Conservation (phyloP, 2,888 invertebrate species). For the Himalopsyche kuldschensis region DNA sequence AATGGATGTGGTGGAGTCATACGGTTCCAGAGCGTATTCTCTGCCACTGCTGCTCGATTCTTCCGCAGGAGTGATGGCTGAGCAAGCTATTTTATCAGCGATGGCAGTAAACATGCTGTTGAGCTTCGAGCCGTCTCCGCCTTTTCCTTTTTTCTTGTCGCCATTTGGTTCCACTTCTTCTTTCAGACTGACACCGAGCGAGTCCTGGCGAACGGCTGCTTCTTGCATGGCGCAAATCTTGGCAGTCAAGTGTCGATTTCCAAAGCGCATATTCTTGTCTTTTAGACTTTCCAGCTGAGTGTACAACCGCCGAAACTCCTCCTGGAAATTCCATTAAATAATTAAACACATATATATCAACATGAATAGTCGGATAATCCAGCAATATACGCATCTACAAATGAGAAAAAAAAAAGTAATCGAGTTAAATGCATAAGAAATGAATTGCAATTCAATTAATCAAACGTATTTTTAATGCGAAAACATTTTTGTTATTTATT, state of each 20-base stretch:
- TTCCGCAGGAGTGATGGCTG: slow-evolving; percentile 54
- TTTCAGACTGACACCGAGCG: slow-evolving; percentile 52
- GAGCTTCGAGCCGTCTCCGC: slow-evolving; percentile 46
- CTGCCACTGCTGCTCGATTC: slow-evolving; percentile 58
- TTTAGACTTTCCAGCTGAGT: slow-evolving; percentile 79
- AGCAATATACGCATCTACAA: no score
- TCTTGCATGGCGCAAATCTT: slow-evolving; percentile 83
- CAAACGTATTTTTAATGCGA: no score
- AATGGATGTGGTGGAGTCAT: slow-evolving; percentile 48
- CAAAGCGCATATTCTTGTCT: slow-evolving; percentile 74
- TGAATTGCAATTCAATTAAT: no score
- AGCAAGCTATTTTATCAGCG: slow-evolving; percentile 58
- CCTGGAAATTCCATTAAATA: slow-evolving; percentile 55
- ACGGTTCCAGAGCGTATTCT: slow-evolving; percentile 51
- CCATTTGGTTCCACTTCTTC: slow-evolving; percentile 30
- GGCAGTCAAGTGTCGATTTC: slow-evolving; percentile 72
- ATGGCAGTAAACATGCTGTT: slow-evolving; percentile 60
- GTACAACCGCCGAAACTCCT: slow-evolving; percentile 80
- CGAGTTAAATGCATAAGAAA: no score
- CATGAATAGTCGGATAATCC: no score
- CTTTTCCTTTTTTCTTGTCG: slow-evolving; percentile 37
- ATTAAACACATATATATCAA: background rate
- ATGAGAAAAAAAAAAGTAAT: no score
- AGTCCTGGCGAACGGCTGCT: slow-evolving; percentile 66
- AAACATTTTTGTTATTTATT: no score